Evolutionary conservation across 2,888 invertebrate species (phyloP).

Genomic region (Synergus itoensis): DNA sequence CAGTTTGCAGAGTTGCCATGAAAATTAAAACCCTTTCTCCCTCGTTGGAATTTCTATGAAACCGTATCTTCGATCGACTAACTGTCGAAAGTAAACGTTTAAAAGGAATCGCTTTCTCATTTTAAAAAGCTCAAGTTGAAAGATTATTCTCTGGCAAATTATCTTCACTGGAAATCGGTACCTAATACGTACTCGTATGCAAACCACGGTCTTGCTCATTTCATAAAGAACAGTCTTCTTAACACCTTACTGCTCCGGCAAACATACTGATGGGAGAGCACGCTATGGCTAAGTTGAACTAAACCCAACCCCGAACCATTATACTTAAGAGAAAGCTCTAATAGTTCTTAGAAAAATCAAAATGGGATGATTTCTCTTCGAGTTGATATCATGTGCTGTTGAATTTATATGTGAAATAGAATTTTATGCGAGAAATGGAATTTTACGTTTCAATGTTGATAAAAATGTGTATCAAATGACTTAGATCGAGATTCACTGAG

Average conservation of each 20-base stretch:
- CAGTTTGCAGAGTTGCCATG: neutral
- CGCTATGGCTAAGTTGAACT: slow-evolving; percentile 12
- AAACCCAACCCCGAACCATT: slow-evolving; percentile 34
- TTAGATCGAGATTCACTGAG: neutral
- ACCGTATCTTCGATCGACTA: slow-evolving; percentile 3
- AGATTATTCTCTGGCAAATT: slow-evolving; percentile 15
- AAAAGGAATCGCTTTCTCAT: slow-evolving; percentile 20
- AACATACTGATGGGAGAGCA: neutral
- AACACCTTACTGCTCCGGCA: slow-evolving; percentile 9
- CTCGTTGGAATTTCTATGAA: slow-evolving; percentile 21
- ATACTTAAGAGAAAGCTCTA: slow-evolving; percentile 38
- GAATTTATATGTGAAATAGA: slow-evolving; percentile 22
- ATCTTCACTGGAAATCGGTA: slow-evolving; percentile 25
- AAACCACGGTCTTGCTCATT: slow-evolving; percentile 13
- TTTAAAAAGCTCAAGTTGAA: slow-evolving; percentile 32
- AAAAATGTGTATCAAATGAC: neutral
- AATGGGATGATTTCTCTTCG: slow-evolving; percentile 34
- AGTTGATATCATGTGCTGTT: neutral
- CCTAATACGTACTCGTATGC: slow-evolving; percentile 4
- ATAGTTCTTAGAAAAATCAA: neutral
- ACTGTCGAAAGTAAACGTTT: slow-evolving; percentile 1
- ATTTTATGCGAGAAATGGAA: slow-evolving; percentile 26
- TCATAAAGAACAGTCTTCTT: slow-evolving; percentile 19
- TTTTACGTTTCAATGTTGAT: slow-evolving; percentile 24
- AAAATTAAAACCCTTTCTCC: slow-evolving; percentile 16